Evolutionary conservation across 2,113 vertebrate species (phyloP).

Genomic region (Delphinus delphis): DNA sequence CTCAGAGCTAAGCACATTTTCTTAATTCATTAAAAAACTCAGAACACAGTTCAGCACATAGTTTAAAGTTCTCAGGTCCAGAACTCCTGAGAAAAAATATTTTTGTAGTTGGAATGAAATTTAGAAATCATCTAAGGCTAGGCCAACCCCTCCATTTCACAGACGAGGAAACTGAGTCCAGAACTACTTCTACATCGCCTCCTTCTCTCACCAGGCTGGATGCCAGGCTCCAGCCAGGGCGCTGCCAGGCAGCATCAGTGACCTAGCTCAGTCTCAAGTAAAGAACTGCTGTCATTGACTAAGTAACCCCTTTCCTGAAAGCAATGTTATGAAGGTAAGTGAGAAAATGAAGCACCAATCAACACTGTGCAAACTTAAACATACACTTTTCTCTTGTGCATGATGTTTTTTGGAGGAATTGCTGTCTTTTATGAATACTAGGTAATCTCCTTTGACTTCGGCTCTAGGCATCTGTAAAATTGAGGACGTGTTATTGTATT

Average conservation of each 20-base stretch:
- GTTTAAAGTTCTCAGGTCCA: background rate
- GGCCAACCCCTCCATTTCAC: background rate
- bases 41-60: background rate
- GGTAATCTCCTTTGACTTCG: background rate
- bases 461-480: slow-evolving; percentile 48
- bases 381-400: background rate
- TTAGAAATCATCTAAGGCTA: background rate
- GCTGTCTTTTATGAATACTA: background rate
- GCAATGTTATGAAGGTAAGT: background rate
- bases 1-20: slow-evolving; percentile 5
- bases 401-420: slow-evolving; percentile 6
- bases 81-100: background rate
- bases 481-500: background rate
- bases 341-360: background rate
- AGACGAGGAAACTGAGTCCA: background rate
- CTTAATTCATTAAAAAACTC: background rate
- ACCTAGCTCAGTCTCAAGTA: background rate
- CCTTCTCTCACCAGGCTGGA: background rate
- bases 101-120: background rate
- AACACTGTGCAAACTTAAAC: background rate
- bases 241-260: background rate
- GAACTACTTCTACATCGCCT: background rate
- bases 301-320: slow-evolving; percentile 13
- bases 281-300: background rate
- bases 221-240: background rate